Evolutionary conservation across 2,797 vertebrate species (phyloP).

Genomic region (Xyrichtys novacula): DNA sequence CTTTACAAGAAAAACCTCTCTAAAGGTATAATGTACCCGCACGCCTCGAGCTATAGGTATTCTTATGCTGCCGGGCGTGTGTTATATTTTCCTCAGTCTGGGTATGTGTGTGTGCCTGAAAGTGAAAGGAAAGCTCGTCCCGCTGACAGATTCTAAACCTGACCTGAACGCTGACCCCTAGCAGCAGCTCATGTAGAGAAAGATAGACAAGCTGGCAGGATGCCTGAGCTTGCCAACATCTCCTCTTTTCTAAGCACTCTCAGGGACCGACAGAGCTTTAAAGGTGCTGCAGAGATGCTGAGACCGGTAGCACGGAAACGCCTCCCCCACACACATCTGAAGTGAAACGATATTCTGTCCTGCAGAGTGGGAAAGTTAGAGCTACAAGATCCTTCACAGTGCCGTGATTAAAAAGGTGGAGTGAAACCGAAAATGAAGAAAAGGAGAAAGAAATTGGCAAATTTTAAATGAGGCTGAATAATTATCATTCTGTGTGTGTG

Average conservation of each 20-base stretch:
- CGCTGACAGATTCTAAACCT: slow-evolving; percentile 72
- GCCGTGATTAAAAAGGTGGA: slow-evolving; percentile 58
- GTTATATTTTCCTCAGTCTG: slow-evolving; percentile 47
- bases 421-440: slow-evolving; percentile 44
- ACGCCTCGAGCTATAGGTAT: slow-evolving; percentile 33
- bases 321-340: slow-evolving; percentile 56
- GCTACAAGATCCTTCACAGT: slow-evolving; percentile 58
- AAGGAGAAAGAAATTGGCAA: slow-evolving; percentile 37
- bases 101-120: slow-evolving; percentile 55
- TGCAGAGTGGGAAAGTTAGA: slow-evolving; percentile 61
- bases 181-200: slow-evolving; percentile 70
- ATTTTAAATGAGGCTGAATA: slow-evolving; percentile 35
- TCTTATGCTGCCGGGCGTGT: slow-evolving; percentile 34
- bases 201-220: slow-evolving; percentile 78
- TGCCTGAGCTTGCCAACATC: slow-evolving; percentile 65
- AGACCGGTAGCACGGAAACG: slow-evolving; percentile 60
- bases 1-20: slow-evolving; percentile 32
- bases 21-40: slow-evolving; percentile 9
- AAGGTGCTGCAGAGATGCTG: slow-evolving; percentile 66
- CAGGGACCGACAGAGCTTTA: slow-evolving; percentile 64
- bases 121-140: slow-evolving; percentile 68
- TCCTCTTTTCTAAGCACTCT: slow-evolving; percentile 67
- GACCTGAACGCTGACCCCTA: slow-evolving; percentile 77
- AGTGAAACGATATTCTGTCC: slow-evolving; percentile 54
- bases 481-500: slow-evolving; percentile 9